phyloP scores from a whole-genome alignment of 1,140 invertebrate genomes.

The Melitaea cinxia region DNA sequence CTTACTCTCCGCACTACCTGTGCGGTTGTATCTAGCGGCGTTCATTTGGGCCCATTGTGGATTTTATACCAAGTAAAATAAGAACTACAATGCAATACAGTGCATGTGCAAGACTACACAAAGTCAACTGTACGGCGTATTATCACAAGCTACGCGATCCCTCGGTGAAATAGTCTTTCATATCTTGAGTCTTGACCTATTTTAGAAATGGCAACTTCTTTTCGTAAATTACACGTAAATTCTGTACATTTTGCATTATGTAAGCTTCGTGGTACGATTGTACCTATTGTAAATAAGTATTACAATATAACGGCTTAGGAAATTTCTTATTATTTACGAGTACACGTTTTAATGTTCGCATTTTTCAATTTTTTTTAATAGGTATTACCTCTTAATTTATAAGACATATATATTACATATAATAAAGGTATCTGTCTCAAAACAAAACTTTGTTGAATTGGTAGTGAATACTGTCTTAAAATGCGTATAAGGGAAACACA shows the following conservation, averaged over 20 bases:
- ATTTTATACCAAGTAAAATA: slow-evolving; percentile 21
- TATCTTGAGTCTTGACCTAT: slow-evolving; percentile 30
- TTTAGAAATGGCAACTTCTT: slow-evolving; percentile 22
- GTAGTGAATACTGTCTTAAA: too few species aligned
- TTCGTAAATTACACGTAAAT: slow-evolving; percentile 11
- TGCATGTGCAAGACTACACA: not conserved
- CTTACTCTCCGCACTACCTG: slow-evolving; percentile 11
- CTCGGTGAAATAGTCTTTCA: slow-evolving; percentile 24
- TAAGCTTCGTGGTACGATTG: too few species aligned
- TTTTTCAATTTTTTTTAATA: too few species aligned
- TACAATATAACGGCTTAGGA: too few species aligned
- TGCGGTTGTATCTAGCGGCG: slow-evolving; percentile 5
- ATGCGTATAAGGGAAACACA: too few species aligned
- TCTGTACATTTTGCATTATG: slow-evolving; percentile 1
- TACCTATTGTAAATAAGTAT: too few species aligned
- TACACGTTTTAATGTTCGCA: too few species aligned
- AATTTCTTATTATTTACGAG: too few species aligned
- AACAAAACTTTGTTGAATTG: too few species aligned
- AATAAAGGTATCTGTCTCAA: too few species aligned
- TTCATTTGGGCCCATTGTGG: slow-evolving; percentile 17
- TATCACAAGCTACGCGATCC: slow-evolving; percentile 18
- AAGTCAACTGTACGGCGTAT: slow-evolving; percentile 15
- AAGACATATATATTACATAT: too few species aligned
- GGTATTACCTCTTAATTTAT: too few species aligned
- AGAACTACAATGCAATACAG: slow-evolving; percentile 23